A percentile compares a stretch with the other conserved stretches of the same genome.
Conservation (phyloP, 1,140 invertebrate genomes). For the Scylla paramamosain region DNA sequence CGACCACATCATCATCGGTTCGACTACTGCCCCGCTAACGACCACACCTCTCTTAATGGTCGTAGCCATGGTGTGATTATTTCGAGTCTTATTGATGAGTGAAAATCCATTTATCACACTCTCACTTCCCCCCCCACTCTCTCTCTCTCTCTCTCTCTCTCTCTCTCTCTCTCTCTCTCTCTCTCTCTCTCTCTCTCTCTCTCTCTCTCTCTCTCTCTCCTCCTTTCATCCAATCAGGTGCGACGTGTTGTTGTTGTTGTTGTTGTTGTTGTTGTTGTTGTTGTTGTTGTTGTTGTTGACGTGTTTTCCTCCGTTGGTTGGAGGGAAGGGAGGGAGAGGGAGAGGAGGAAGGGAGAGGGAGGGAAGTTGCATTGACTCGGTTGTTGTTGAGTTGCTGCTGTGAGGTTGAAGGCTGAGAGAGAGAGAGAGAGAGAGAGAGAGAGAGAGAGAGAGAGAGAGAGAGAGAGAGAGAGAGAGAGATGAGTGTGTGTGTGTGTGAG, state of each 20-base stretch:
- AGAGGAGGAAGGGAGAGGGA: not conserved
- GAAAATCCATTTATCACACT: not conserved
- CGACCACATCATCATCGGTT: not conserved
- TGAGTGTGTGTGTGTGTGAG: no score
- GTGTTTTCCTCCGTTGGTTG: not conserved
- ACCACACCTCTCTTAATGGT: not conserved
- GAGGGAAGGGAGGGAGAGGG: no score
- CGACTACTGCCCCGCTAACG: not conserved
- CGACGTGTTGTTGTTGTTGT: not conserved
- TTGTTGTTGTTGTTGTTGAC: not conserved
- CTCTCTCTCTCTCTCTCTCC: conserved; percentile 16
- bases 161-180: conserved; percentile 37
- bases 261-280: not conserved
- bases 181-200: conserved; percentile 23
- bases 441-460: no score
- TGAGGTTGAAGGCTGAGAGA: no score
- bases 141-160: conserved; percentile 41
- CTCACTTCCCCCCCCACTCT: conserved; percentile 11
- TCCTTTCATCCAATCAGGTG: not conserved
- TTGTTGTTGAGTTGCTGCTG: not conserved
- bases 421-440: no score
- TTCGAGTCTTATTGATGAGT: not conserved
- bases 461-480: no score
- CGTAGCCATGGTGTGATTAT: not conserved
- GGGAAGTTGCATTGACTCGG: not conserved